Evolutionary conservation across 1,140 invertebrate genomes (phyloP), one percentile per base, ranked within the genome.

Genomic region (Pseudomyrmex dendroicus): DNA sequence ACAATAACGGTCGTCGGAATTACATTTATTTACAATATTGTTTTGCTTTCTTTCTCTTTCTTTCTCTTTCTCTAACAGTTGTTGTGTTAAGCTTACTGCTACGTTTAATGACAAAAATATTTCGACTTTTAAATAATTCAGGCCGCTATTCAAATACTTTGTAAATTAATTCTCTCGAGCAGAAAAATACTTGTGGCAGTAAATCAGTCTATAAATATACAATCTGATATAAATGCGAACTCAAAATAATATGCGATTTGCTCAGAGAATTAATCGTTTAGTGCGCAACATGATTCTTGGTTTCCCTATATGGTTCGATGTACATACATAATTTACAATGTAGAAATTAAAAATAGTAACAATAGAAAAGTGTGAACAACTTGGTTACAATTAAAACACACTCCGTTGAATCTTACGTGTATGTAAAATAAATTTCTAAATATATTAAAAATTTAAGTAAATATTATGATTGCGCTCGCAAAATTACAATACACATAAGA

Each of bases 171-270:
- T 48, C 59, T 25, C 1, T 10, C 35, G 54, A 17, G 57, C 54
- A n/a, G 22, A 1, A 66, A 70, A 72, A 73, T 44, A 46, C 63
- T 66, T 54, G 83, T 84, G 86, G 84, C 80, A 86, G 72, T 76
- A 25, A 59, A 25, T 86, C 77, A 83, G 84, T 86, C 72, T 86
- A 57, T 66, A 4, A 44, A 17, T 15, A 46, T 46, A 73, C 46
- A 9, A 61, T 80, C n/a, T 70, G 10, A 10, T 67, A 9, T 12
- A 35, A 5, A 20, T 15, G 12, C 12, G 52, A 59, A 22, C 1
- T 64, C n/a, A 78, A 56, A 44, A 46, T n/a, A 46, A 66, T 52
- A 52, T 4, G 22, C 15, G 61, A 61, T 35, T 63, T 8, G 48
- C 10, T 52, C n/a, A 1, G 8, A 59, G 22, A 61, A 46, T 61